Evolutionary conservation across 2,888 invertebrate genomes (phyloP).

Genomic region (Meganola albula): DNA sequence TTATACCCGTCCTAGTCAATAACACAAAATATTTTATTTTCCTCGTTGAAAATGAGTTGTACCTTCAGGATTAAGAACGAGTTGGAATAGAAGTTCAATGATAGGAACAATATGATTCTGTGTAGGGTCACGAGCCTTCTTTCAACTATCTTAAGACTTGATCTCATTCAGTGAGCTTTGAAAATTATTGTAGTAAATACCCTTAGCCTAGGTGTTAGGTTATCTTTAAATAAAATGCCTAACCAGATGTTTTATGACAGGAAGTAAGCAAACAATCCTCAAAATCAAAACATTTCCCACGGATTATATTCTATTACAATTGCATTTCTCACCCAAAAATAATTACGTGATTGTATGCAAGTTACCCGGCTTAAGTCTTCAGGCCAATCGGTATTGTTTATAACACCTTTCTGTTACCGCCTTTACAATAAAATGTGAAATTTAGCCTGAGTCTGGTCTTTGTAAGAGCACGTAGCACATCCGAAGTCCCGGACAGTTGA

Average conservation of each 20-base stretch:
- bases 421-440: conserved; percentile 54
- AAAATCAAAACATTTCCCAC: conserved; percentile 58
- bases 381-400: conserved; percentile 55
- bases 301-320: conserved; percentile 52
- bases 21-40: too few relatives aligned
- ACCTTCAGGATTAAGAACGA: too few relatives aligned
- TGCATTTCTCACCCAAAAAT: conserved; percentile 60
- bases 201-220: too few relatives aligned
- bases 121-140: too few relatives aligned
- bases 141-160: too few relatives aligned
- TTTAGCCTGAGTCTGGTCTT: conserved; percentile 49
- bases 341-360: conserved; percentile 70
- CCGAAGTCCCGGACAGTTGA: conserved; percentile 48
- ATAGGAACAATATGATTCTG: too few relatives aligned
- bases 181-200: too few relatives aligned
- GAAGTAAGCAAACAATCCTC: conserved; percentile 39
- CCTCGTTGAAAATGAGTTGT: too few relatives aligned
- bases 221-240: too few relatives aligned
- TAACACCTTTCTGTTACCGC: conserved; percentile 62
- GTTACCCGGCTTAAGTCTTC: conserved; percentile 59
- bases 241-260: conserved; percentile 40
- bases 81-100: too few relatives aligned
- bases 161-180: too few relatives aligned
- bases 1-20: too few relatives aligned
- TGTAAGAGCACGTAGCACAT: conserved; percentile 59